Base-by-base conservation (phyloP, 2,888 invertebrate genomes). In the Dimorphilus gyrociliatus region DNA sequence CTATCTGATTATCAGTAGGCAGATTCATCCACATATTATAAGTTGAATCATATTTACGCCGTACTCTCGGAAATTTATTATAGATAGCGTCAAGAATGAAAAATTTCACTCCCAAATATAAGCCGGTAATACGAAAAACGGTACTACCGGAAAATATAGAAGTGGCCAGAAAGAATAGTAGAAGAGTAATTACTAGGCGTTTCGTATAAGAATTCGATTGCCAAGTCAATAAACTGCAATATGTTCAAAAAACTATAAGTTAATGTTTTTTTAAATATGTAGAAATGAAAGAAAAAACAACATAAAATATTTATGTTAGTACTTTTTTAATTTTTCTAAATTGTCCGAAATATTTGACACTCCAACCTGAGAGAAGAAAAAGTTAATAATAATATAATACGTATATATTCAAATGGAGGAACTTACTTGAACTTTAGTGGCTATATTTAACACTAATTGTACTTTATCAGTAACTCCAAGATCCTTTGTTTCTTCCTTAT, bases 51-150 rank as follows among this genome's bases (percentile, higher is more conserved):
- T 62, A 62, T 32, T 61, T 57, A 34, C 49, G 49, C 25, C 60
- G 56, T 14, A 68, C 48, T 23, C 61, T 48, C 4, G 68, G 68
- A 41, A 63, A 68, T 17, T 55, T 51, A 36, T 54, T 46, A 46
- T 62, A 68, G 17, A 67, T 39, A 42, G 60, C 64, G 29, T 66
- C 61, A 19, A 65, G 51, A 19, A 68, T 40, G 42, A 68, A 68
- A 30, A 67, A 35, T 39, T 67, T 65, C 10, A 64, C 44, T 4
- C 66, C 65, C 14, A 64, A 23, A 19, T 47, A 48, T 7, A 59
- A 23, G 23, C 55, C 56, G 57, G 38, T 16, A 34, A 25, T 27
- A 29, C 47, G 54, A 34, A 59, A 51, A 29, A 58, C 48, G 8
- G 48, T 38, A 18, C 46, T 41, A 3, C 47, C 47, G 3, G 54